Conservation (phyloP, 2,888 invertebrate species). For the Pheosia tremula region DNA sequence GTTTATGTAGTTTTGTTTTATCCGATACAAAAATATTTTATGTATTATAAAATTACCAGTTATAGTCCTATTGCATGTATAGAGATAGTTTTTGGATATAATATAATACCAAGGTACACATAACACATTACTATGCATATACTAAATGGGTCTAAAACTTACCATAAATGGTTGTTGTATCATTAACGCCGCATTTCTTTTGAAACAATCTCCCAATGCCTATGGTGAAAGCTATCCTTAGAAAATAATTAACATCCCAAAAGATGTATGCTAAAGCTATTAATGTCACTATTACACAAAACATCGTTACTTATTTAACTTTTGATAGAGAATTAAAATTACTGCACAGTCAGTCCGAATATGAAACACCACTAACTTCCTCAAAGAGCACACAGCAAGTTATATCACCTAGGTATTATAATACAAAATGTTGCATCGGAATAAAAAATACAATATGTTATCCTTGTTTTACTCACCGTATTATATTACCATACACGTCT, state of each 20-base stretch:
- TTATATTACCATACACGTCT: background rate
- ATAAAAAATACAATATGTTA: conserved; percentile 3
- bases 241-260: conserved; percentile 92
- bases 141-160: conserved; percentile 53
- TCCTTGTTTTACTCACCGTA: conserved; percentile 23
- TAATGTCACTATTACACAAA: conserved; percentile 61
- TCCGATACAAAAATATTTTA: too few species aligned
- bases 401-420: background rate
- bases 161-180: conserved; percentile 91
- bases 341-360: conserved; percentile 17
- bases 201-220: conserved; percentile 88
- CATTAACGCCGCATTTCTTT: conserved; percentile 88
- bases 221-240: conserved; percentile 89
- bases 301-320: conserved; percentile 49
- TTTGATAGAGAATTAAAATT: background rate
- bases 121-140: too few species aligned
- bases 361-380: conserved; percentile 26
- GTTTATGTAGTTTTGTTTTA: too few species aligned
- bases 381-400: background rate
- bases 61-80: too few species aligned
- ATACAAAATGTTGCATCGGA: background rate
- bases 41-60: too few species aligned
- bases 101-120: too few species aligned
- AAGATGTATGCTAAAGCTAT: conserved; percentile 86
- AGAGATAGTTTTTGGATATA: too few species aligned